Conservation (phyloP, 1,140 invertebrate genomes). For the Heliconius melpomene region DNA sequence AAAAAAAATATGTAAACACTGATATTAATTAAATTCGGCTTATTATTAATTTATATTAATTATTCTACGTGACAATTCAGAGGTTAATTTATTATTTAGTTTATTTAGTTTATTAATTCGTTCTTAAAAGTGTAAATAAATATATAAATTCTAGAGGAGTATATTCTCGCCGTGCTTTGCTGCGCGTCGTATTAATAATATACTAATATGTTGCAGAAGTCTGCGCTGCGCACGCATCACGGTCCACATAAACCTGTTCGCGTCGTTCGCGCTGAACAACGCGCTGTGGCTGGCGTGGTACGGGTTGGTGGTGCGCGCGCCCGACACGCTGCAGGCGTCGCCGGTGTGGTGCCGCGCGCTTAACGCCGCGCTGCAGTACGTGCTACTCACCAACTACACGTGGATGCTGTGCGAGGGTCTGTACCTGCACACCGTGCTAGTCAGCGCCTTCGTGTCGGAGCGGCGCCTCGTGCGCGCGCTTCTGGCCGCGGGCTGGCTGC, state of each 20-base stretch:
- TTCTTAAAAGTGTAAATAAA: no score
- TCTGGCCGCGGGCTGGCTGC: constrained; percentile 92
- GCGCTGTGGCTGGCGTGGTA: constrained; percentile 85
- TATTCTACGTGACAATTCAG: no score
- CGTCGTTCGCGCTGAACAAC: constrained; percentile 93
- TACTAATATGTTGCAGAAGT: constrained; percentile 76
- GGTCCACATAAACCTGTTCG: constrained; percentile 96
- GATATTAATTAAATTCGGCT: no score
- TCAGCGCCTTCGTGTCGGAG: constrained; percentile 94
- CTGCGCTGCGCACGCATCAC: constrained; percentile 92
- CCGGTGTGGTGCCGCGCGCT: constrained; percentile 91
- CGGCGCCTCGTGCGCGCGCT: constrained; percentile 91
- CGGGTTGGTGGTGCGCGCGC: constrained; percentile 80
- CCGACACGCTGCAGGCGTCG: constrained; percentile 73
- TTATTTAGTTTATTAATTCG: no score
- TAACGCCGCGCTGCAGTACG: constrained; percentile 93
- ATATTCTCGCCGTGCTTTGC: no score
- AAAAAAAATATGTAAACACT: no score
- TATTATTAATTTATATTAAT: no score
- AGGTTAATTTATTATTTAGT: no score
- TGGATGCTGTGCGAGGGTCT: constrained; percentile 98
- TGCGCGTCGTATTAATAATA: not conserved
- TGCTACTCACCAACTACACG: constrained; percentile 95
- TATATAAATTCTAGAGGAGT: no score
- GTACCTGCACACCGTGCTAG: constrained; percentile 95